Base-by-base conservation (phyloP, 2,113 vertebrate genomes). In the Saccopteryx leptura region DNA sequence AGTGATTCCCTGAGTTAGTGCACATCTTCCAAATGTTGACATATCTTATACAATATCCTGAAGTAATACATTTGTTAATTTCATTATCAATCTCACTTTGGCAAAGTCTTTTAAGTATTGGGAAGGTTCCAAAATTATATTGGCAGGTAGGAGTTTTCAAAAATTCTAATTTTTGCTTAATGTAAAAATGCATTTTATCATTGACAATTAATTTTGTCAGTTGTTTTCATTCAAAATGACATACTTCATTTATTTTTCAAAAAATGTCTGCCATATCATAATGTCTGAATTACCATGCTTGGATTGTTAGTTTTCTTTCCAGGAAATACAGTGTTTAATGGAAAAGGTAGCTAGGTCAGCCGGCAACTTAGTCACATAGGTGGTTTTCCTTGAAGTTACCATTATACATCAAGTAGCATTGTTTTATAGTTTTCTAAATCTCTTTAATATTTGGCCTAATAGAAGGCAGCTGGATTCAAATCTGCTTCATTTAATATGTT, bases 141-240 rank as follows among this genome's bases (percentile, higher is more conserved):
- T 66, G 39, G 33, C 48, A 71, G 66, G 31, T n/a, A 50, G 9
- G 65, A 71, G 26, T 54, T 94, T 90, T 78, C 48, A 18, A 54
- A 74, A 86, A 65, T 90, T 90, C 26, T 66, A 39, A 92, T 48
- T 93, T 61, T 96, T 94, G 75, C 74, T 86, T 87, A 10, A 76
- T 75, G 82, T 90, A 10, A 76, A 96, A 92, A 21, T 81, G 9
- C 39, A 17, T 82, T 78, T 66, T 71, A 66, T 83, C 58, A 83
- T 66, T 78, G 33, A 26, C 69, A 96, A 54, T 31, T 90, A 33
- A 90, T 82, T 90, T 65, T 86, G 75, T 84, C n/a, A 46, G 4
- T 83, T 81, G 18, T 93, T 96, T 91, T 79, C 3, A 50, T 80
- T 95, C 28, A 81, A 56, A 65, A 39, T 84, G 48, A 63, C 46